phyloP scores from a whole-genome alignment of 2,888 invertebrate genomes.

The Plebejus melissa region DNA sequence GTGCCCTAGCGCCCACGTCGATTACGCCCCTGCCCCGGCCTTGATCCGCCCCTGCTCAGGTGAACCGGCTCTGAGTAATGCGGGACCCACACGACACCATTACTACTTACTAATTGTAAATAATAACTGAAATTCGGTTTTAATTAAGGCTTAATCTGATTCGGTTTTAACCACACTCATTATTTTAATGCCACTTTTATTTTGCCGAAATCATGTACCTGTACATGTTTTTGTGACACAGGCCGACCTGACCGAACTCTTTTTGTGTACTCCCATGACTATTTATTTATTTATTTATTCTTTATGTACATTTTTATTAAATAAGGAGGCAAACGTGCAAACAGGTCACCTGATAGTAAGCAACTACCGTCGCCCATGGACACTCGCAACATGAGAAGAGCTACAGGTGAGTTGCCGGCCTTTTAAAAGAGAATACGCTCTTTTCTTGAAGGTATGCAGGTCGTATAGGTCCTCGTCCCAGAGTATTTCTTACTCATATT shows the following conservation, averaged over 20 bases:
- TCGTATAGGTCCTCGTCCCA: too few species aligned
- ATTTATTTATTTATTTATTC: too few species aligned
- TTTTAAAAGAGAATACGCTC: too few species aligned
- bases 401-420: too few species aligned
- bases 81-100: background rate
- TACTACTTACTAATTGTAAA: background rate
- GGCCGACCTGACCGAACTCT: background rate
- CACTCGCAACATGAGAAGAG: too few species aligned
- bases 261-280: too few species aligned
- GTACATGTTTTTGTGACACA: background rate
- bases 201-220: background rate
- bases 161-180: background rate
- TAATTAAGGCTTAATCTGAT: background rate
- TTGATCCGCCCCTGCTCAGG: background rate
- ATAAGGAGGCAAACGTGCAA: too few species aligned
- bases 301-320: too few species aligned
- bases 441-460: too few species aligned
- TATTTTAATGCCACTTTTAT: background rate
- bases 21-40: constrained; percentile 11
- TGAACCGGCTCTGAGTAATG: background rate
- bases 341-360: too few species aligned
- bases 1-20: background rate
- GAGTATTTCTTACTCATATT: too few species aligned
- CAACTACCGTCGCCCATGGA: too few species aligned
- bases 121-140: constrained; percentile 3